These are phyloP conservation scores for Leptopilina clavipes DNA, from an alignment of 1,140 invertebrate genomes.

Conservation along the genomic window DNA sequence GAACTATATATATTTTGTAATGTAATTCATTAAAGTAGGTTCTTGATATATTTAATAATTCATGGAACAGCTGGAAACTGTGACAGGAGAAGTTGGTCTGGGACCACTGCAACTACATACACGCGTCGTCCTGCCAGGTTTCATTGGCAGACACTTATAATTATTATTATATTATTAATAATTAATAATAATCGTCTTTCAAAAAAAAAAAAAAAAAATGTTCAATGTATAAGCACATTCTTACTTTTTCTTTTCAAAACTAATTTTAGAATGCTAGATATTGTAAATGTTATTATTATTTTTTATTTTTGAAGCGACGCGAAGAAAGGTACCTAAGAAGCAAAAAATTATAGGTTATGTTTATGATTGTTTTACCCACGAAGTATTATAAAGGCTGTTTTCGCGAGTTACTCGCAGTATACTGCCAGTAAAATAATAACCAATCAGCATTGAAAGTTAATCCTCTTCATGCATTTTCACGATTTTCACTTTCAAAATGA, in stretches of 20 bases:
- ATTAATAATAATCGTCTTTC: conserved; percentile 3
- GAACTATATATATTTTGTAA: conserved; percentile 44
- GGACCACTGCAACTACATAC: conserved; percentile 68
- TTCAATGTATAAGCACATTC: neutral
- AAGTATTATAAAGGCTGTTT: too few species aligned
- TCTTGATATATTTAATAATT: conserved; percentile 69
- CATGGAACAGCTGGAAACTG: conserved; percentile 69
- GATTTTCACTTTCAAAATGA: too few species aligned
- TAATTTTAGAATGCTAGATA: neutral
- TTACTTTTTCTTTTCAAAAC: neutral
- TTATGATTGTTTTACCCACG: too few species aligned
- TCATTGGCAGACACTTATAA: conserved; percentile 68
- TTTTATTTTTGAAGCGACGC: too few species aligned
- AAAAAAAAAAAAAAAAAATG: neutral
- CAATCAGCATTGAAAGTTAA: too few species aligned
- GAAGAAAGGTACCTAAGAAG: too few species aligned
- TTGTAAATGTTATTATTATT: neutral
- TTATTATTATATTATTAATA: conserved; percentile 36
- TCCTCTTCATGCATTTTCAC: too few species aligned
- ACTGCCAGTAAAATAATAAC: too few species aligned
- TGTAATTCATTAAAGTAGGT: conserved; percentile 50
- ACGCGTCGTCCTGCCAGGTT: conserved; percentile 68
- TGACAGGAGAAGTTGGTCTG: conserved; percentile 69
- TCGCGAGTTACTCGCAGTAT: too few species aligned
- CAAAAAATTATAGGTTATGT: too few species aligned